Percentiles rank a stretch among this genome's conserved stretches.
phyloP scores from a whole-genome alignment of 2,797 vertebrate genomes.

The Oceanodroma leucorhoa region DNA sequence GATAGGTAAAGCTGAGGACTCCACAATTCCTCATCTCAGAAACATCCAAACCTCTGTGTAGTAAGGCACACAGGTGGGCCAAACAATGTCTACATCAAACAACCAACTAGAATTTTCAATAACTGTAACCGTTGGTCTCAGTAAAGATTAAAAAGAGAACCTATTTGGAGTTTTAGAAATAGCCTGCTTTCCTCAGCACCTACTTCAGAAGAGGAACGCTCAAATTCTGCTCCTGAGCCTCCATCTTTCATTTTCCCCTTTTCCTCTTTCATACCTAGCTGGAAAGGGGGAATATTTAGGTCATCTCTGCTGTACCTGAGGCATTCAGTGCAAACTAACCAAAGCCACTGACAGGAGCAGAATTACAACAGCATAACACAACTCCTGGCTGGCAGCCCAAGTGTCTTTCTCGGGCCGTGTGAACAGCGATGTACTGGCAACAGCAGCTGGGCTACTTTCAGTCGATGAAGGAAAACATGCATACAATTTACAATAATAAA shows the following conservation, averaged over 20 bases:
- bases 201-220: not conserved
- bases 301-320: not conserved
- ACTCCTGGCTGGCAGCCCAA: not conserved
- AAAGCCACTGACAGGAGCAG: not conserved
- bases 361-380: not conserved
- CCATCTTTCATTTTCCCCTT: not conserved
- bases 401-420: rapidly evolving
- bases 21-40: not conserved
- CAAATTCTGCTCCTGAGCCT: not conserved
- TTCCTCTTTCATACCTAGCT: not conserved
- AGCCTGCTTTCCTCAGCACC: not conserved
- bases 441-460: not conserved
- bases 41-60: not conserved
- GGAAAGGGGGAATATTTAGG: not conserved
- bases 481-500: not conserved
- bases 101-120: not conserved
- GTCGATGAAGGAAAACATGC: not conserved
- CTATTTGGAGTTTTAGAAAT: not conserved
- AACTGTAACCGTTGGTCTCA: rapidly evolving
- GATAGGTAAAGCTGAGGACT: not conserved
- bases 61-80: not conserved
- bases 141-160: not conserved
- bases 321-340: not conserved
- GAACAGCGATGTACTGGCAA: not conserved
- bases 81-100: not conserved